Evolutionary conservation across 2,113 vertebrate species (phyloP), one percentile per base, ranked within the genome.

Genomic region (Turdus rufiventris): DNA sequence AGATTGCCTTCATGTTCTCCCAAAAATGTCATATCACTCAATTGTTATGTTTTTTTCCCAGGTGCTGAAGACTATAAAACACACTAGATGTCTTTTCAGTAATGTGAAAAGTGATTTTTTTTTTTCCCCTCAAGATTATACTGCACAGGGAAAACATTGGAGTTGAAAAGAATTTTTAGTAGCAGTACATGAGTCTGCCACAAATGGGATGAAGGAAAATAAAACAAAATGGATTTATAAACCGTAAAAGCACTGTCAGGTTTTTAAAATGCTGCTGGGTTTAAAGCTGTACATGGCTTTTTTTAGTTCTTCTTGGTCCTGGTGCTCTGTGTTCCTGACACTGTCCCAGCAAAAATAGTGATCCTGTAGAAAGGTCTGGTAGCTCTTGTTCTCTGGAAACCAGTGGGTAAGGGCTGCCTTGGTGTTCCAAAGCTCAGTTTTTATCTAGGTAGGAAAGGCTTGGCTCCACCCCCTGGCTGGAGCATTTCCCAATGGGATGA

Each of bases 91-190:
- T 70, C 94, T 91, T 93, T 74, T 72, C 68, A 20, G 83, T 94
- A 97, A 96, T 96, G 91, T 72, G 91, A 94, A 96, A 96, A 94
- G 91, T 92, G 93, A 84, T 96, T 95, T 62, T 50, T 71, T 70
- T 29, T 31, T 16, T 12, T 2, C 1, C 3, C 56, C 47, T 54
- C 53, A 47, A 94, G 63, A 89, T 96, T 93, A 81, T 91, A 88
- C 73, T 93, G 76, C 81, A 76, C 76, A 88, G 77, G 85, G 74
- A 97, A 93, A 95, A 93, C 74, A 73, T 16, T 67, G 62, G 45
- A 95, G 70, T 94, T 90, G 96, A 93, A 96, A 96, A 91, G 89
- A 96, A 96, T 96, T 96, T 97, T 97, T 94, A 96, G 96, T 86
- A 88, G 95, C 77, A 87, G 80, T 91, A 81, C 93, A 87, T 14